Evolutionary conservation across 2,797 vertebrate genomes (phyloP).

Genomic region (Ctenopoma kingsleyae): DNA sequence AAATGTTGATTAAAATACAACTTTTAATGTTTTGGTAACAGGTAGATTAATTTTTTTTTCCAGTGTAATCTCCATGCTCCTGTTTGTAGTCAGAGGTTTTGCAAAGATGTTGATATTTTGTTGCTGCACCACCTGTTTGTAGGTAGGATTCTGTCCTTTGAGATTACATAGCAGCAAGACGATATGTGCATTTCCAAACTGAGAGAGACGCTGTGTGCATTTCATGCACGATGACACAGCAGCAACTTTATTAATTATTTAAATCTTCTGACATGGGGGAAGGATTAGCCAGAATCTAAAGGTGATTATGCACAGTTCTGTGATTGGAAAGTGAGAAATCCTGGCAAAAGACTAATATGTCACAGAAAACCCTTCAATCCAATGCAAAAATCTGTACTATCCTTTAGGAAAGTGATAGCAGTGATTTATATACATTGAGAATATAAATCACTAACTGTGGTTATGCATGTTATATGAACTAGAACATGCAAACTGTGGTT

Average conservation of each 20-base stretch:
- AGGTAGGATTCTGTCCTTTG: too few relatives aligned
- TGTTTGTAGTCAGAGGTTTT: too few relatives aligned
- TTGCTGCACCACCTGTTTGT: not conserved
- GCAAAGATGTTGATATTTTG: not conserved
- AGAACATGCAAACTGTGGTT: constrained; percentile 16
- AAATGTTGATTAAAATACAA: too few relatives aligned
- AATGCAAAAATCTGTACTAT: constrained; percentile 7
- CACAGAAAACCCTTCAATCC: not conserved
- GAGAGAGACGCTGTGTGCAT: not conserved
- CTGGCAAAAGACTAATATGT: not conserved
- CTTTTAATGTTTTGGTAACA: too few relatives aligned
- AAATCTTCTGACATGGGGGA: not conserved
- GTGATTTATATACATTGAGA: constrained; percentile 4
- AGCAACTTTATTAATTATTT: constrained; percentile 15
- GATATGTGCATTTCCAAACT: not conserved
- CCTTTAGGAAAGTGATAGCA: constrained; percentile 16
- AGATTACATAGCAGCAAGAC: not conserved
- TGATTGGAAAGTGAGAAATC: not conserved
- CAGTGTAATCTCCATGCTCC: too few relatives aligned
- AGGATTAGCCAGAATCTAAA: constrained; percentile 3
- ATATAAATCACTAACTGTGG: not conserved
- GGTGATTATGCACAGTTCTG: not conserved
- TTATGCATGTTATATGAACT: constrained; percentile 7
- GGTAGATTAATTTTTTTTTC: too few relatives aligned
- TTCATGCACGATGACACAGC: not conserved